Evolutionary conservation across 2,113 vertebrate genomes (phyloP), one percentile per base, ranked within the genome.

Genomic region (Campylomormyrus tamandua): DNA sequence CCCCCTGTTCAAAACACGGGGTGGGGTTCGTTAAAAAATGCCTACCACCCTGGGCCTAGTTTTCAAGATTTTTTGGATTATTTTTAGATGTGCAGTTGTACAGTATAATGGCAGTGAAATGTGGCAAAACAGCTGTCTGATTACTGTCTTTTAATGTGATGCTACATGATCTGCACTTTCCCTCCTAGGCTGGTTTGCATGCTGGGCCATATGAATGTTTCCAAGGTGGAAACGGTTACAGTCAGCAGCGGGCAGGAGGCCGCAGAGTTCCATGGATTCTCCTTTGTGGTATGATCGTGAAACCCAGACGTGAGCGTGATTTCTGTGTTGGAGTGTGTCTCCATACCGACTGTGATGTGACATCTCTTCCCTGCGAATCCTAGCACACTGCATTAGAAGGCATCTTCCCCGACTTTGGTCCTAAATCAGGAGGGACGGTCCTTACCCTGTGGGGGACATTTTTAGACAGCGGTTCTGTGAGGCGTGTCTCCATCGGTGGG

Each of bases 331-430:
- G 17, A 7, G 62, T 83, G 27, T 19, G 24, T 45, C n/a, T 83
- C 45, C 42, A 15, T 9, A 3, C 9, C 9, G 19, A 3, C 21
- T 45, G 49, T 3, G 13, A 27, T 58, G 15, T 83, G 13, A 80
- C 5, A 7, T 74, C 49, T 45, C 19, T 27, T 74, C 2, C 46
- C 13, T 77, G 10, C 92, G 0, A 92, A 42, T 92, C 6, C 52
- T 90, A 99, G 98, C 96, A 98, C 92, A 97, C 98, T n/a, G 90
- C 95, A 88, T 97, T 99, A 93, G 95, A 94, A 83, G 96, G 95
- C 89, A 97, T 99, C 93, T 97, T 96, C 91, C 98, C 98, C 1
- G 96, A 91, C 6, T 98, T 98, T 15, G 98, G 98, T 35, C 98
- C 98, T 0, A 97, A 97, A 91, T 97, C 97, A 88, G 98, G 98